Conservation (phyloP, 2,113 vertebrate species). For the Anhinga rufa region DNA sequence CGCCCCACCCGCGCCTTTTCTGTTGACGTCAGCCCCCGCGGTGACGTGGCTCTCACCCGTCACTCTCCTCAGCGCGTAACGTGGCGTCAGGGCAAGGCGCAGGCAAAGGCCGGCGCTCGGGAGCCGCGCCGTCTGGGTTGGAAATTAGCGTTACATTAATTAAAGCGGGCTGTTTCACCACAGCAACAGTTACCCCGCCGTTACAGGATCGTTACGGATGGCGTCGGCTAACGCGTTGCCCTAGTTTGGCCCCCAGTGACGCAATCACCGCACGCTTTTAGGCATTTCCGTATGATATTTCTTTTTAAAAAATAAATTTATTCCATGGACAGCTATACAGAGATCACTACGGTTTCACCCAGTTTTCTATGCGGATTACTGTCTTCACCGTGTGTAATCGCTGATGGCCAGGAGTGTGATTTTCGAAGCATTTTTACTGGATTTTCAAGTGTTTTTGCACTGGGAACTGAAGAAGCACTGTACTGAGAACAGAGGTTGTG, state of each 20-base stretch:
- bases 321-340: neutral
- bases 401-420: conserved; percentile 47
- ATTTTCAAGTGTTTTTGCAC: neutral
- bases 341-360: neutral
- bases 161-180: fast-evolving
- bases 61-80: fast-evolving
- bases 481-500: neutral
- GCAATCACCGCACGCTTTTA: too few relatives aligned
- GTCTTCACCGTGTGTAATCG: neutral
- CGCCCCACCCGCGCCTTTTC: too few relatives aligned
- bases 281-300: neutral
- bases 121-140: fast-evolving
- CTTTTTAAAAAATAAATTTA: neutral
- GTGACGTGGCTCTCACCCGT: fast-evolving
- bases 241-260: fast-evolving
- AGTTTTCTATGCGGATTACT: fast-evolving
- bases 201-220: fast-evolving
- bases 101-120: fast-evolving
- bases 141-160: fast-evolving
- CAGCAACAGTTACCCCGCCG: fast-evolving
- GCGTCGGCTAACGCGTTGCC: fast-evolving
- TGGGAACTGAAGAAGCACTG: neutral
- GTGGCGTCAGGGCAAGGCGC: fast-evolving
- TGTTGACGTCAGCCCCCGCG: neutral
- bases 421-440: neutral